Base-by-base conservation (phyloP, 2,888 invertebrate genomes). In the Trissolcus brochymenae region DNA sequence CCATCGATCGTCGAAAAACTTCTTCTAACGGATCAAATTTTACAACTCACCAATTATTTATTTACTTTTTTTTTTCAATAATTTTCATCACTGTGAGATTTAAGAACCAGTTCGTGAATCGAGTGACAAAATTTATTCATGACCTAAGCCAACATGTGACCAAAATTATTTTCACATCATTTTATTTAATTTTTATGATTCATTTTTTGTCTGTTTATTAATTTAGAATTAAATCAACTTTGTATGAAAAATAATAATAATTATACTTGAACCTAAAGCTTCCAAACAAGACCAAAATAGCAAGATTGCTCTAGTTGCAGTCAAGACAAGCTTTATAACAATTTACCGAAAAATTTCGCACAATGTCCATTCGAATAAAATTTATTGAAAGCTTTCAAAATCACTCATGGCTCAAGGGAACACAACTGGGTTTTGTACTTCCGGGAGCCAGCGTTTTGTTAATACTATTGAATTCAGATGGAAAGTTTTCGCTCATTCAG, bases 281-380 rank as follows among this genome's bases (percentile, higher is more conserved):
- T 57, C 57, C 17, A 25, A 60, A 68, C 53, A 46, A 68, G 13
- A 59, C 60, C 16, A 35, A 68, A 68, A 60, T 68, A 60, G 67
- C 41, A 53, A 25, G 53, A 53, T 43, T 51, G 67, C 17, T 68
- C 59, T 57, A 68, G 7, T 59, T 68, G 54, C 43, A 46, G 21
- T 29, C 29, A 1, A 40, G 43, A 14, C 50, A 19, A 19, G 55
- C 50, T 51, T 67, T 67, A 59, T 59, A 59, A 50, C 43, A 59
- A 59, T 59, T 53, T n/a, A 59, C 67, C 51, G 51, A 57, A 57
- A 50, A 16, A 35, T 55, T 43, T 55, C 41, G 43, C 16, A 35
- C 35, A 35, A 35, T 19, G 11, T 19, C 6, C 11, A 51, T 51
- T 11, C 16, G 19, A 35, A 35, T 51, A 4, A 19, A 51, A 51